A percentile compares a stretch with the other conserved stretches of the same genome.
phyloP scores from a whole-genome alignment of 2,888 invertebrate genomes.

The Napeogenes sylphis region DNA sequence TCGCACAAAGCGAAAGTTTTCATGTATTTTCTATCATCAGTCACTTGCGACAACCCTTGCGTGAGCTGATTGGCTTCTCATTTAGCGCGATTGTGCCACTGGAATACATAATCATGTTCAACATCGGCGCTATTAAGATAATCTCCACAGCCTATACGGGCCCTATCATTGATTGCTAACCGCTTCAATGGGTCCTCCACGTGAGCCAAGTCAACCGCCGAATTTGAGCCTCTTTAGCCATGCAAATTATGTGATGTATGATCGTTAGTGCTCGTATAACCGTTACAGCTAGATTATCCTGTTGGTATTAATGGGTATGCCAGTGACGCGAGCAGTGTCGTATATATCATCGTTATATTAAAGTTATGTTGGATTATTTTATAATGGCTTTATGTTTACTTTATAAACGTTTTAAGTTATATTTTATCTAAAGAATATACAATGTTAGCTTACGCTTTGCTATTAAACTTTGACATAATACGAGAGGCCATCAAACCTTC shows the following conservation, averaged over 20 bases:
- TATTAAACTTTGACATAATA: constrained; percentile 21
- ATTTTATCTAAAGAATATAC: constrained; percentile 6
- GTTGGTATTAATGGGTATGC: background rate
- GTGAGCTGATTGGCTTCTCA: constrained; percentile 70
- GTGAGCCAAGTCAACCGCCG: constrained; percentile 22
- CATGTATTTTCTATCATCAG: constrained; percentile 8
- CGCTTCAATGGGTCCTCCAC: constrained; percentile 28
- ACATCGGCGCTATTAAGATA: constrained; percentile 65
- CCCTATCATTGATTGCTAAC: constrained; percentile 48
- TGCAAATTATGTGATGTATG: constrained; percentile 7
- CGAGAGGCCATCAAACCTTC: constrained; percentile 21
- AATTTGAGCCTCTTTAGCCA: constrained; percentile 8
- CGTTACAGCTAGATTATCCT: constrained; percentile 7
- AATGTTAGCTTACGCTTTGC: constrained; percentile 13
- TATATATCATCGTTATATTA: background rate
- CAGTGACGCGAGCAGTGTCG: background rate
- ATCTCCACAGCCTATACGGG: constrained; percentile 46
- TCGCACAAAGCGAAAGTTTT: too few relatives aligned
- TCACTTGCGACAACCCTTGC: constrained; percentile 35
- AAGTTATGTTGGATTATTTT: background rate
- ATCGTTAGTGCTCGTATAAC: constrained; percentile 1
- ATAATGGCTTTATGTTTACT: constrained; percentile 7
- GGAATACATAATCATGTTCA: constrained; percentile 70
- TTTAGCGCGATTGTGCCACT: constrained; percentile 68
- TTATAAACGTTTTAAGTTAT: background rate